Evolutionary conservation across 1,140 invertebrate genomes (phyloP).

Genomic region (Armadillidium nasatum): DNA sequence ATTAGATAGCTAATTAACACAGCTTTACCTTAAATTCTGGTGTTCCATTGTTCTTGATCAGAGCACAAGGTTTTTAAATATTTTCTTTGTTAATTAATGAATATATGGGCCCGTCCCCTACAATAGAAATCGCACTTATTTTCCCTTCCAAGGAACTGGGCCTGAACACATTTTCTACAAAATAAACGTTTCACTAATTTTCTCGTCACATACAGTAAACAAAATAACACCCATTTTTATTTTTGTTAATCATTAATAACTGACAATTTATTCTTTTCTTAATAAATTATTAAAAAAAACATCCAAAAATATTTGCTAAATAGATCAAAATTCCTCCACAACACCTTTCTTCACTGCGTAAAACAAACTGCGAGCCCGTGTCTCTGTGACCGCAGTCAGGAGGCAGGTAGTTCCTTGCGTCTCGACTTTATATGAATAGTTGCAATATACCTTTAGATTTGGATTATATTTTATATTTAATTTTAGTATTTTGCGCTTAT

Average conservation of each 20-base stretch:
- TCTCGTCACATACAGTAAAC: too few species aligned
- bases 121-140: conserved; percentile 7
- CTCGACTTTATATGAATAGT: neutral
- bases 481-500: too few species aligned
- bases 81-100: neutral
- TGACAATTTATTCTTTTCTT: too few species aligned
- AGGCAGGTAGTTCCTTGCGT: conserved; percentile 8
- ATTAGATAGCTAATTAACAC: neutral
- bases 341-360: too few species aligned
- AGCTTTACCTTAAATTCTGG: neutral
- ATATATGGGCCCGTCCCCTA: neutral
- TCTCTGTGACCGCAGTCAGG: neutral
- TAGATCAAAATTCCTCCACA: too few species aligned
- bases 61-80: neutral
- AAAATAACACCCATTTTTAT: too few species aligned
- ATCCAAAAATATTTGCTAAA: too few species aligned
- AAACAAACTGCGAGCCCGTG: too few species aligned
- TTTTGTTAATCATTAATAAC: too few species aligned
- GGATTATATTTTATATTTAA: neutral
- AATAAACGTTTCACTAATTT: too few species aligned
- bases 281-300: too few species aligned
- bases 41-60: neutral
- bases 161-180: conserved; percentile 10
- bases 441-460: neutral
- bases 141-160: conserved; percentile 2